Conservation (phyloP, 1,140 invertebrate species). For the Orchestia grillus region DNA sequence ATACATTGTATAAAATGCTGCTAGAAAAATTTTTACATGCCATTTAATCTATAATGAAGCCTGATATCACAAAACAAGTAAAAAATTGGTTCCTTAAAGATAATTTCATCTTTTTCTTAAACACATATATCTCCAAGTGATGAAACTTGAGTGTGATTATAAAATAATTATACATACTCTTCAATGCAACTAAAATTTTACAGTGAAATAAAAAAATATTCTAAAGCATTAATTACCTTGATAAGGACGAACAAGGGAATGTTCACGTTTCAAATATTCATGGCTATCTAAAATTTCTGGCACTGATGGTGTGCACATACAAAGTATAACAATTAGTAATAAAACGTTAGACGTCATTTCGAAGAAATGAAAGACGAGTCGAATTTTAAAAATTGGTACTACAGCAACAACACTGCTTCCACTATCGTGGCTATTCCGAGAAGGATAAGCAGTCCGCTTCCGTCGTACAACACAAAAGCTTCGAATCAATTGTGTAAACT, state of each 20-base stretch:
- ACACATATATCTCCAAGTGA: too few species aligned
- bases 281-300: conserved; percentile 44
- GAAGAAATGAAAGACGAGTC: not conserved
- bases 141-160: too few species aligned
- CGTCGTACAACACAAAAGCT: not conserved
- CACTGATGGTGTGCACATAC: not conserved
- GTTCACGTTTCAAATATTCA: conserved; percentile 30
- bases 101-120: too few species aligned
- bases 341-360: conserved; percentile 16
- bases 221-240: not conserved
- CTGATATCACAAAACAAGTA: too few species aligned
- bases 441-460: not conserved
- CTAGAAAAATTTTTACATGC: too few species aligned
- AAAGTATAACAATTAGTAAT: not conserved
- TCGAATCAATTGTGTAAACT: not conserved
- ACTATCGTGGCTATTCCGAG: not conserved
- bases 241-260: conserved; percentile 21
- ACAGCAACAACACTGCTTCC: not conserved
- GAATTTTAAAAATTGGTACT: not conserved
- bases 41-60: too few species aligned
- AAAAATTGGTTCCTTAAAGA: too few species aligned
- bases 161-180: too few species aligned
- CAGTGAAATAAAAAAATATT: not conserved
- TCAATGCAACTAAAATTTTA: not conserved
- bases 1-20: too few species aligned